Evolutionary conservation across 2,797 vertebrate genomes (phyloP).

Genomic region (Melanotaenia pygmaea): DNA sequence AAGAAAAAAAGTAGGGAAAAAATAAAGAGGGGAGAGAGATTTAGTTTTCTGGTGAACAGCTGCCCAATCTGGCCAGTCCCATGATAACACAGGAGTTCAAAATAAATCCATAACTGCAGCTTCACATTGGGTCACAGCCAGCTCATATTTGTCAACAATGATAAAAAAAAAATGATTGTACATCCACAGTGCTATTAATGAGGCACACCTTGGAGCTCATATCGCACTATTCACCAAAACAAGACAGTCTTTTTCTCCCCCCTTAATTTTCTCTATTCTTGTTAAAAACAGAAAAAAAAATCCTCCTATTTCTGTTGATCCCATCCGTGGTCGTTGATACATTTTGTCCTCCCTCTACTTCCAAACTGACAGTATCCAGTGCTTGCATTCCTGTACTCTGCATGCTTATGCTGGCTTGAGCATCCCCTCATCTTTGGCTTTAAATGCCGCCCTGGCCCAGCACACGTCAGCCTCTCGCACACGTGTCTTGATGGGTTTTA

Average conservation of each 20-base stretch:
- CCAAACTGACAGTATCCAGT: constrained; percentile 53
- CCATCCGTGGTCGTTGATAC: constrained; percentile 62
- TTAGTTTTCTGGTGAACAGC: constrained; percentile 65
- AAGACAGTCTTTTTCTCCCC: constrained; percentile 40
- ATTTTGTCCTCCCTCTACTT: constrained; percentile 45
- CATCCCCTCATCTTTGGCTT: constrained; percentile 48
- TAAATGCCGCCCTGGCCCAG: constrained; percentile 62
- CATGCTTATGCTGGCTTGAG: constrained; percentile 69
- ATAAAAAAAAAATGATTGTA: constrained; percentile 18
- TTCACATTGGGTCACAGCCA: constrained; percentile 18
- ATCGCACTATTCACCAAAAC: constrained; percentile 59
- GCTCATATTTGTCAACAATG: constrained; percentile 34
- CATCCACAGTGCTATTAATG: neutral
- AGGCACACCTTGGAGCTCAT: neutral
- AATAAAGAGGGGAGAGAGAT: constrained; percentile 58
- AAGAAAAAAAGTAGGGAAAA: constrained; percentile 48
- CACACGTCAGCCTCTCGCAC: constrained; percentile 67
- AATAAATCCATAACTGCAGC: neutral
- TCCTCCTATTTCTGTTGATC: constrained; percentile 64
- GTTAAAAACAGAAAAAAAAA: constrained; percentile 55
- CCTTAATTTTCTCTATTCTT: constrained; percentile 68
- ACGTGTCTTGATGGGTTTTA: constrained; percentile 52
- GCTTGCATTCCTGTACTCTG: constrained; percentile 63
- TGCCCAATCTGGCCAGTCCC: constrained; percentile 34
- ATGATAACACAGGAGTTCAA: constrained; percentile 28